phyloP scores from a whole-genome alignment of 1,140 invertebrate species.

The Bombus waltoni region DNA sequence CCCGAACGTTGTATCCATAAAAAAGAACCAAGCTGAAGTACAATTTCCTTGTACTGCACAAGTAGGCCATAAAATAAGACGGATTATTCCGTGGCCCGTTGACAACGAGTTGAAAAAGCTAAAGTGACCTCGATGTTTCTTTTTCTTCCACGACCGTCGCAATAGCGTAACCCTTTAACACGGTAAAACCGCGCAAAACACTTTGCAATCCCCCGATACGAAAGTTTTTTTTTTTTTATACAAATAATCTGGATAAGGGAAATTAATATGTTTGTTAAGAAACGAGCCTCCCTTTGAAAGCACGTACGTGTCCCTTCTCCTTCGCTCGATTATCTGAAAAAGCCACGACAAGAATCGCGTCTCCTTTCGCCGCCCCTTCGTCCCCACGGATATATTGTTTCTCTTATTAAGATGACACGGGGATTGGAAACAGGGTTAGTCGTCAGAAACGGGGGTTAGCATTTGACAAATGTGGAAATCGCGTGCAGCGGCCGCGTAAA shows the following conservation, averaged over 20 bases:
- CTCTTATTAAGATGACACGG: slow-evolving; percentile 65
- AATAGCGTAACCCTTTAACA: neutral
- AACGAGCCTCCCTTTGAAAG: neutral
- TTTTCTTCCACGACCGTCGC: neutral
- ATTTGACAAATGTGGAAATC: slow-evolving; percentile 65
- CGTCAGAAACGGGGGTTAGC: slow-evolving; percentile 30
- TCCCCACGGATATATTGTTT: slow-evolving; percentile 53
- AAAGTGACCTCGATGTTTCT: neutral
- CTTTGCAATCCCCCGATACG: too few relatives aligned
- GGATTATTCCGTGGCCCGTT: neutral
- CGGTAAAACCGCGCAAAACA: neutral
- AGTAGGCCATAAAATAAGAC: neutral
- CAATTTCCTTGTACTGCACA: too few relatives aligned
- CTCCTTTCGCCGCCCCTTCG: neutral
- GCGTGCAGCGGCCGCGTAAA: slow-evolving; percentile 60
- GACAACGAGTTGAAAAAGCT: neutral
- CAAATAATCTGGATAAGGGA: neutral
- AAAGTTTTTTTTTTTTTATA: too few relatives aligned
- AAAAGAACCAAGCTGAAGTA: too few relatives aligned
- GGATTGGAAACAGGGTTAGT: slow-evolving; percentile 57
- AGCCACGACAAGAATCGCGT: neutral
- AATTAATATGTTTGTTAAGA: neutral
- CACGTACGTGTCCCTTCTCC: neutral
- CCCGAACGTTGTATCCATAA: too few relatives aligned
- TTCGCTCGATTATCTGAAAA: neutral